Evolutionary conservation across 1,140 invertebrate genomes (phyloP).

Genomic region (Pemphigus obesinymphae): DNA sequence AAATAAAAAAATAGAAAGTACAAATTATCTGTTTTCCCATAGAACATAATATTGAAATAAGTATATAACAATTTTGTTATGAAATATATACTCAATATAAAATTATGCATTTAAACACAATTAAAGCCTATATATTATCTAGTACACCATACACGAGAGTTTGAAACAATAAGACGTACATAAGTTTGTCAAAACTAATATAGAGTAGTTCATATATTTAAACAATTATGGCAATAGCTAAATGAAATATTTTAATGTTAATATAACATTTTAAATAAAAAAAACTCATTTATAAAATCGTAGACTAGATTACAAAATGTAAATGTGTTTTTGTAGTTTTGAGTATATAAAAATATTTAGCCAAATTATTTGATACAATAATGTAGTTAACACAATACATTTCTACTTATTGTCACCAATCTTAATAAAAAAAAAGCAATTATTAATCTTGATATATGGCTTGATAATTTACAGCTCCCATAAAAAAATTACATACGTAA

Average conservation of each 20-base stretch:
- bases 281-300: not conserved
- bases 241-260: not conserved
- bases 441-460: not conserved
- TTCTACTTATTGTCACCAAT: conserved; percentile 12
- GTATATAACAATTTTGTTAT: not conserved
- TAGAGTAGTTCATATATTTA: not conserved
- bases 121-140: not conserved
- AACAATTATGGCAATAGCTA: not conserved
- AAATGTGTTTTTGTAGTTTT: not conserved
- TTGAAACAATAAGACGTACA: not conserved
- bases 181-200: not conserved
- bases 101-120: not conserved
- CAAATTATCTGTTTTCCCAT: too few relatives aligned
- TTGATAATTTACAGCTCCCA: not conserved
- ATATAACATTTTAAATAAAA: not conserved
- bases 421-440: not conserved
- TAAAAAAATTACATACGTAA: not conserved
- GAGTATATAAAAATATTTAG: conserved; percentile 22
- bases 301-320: not conserved
- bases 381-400: conserved; percentile 17
- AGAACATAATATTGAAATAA: not conserved
- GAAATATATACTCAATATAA: not conserved
- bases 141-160: not conserved
- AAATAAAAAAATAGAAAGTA: too few relatives aligned
- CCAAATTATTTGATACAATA: not conserved